Percentiles rank a stretch among this genome's conserved stretches.
Evolutionary conservation across 2,113 vertebrate species (phyloP).

Genomic region (Nematolebias whitei): DNA sequence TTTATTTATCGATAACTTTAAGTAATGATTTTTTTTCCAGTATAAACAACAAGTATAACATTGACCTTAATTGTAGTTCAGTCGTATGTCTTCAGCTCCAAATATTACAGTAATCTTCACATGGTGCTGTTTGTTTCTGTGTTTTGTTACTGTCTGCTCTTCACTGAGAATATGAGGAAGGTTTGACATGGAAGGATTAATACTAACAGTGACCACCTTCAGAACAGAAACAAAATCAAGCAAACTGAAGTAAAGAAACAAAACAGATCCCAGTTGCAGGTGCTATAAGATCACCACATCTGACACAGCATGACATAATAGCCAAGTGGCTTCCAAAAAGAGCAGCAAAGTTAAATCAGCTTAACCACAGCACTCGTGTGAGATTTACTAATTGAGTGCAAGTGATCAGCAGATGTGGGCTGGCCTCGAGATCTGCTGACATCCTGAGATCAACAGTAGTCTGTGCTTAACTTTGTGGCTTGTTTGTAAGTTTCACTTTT

Average conservation of each 20-base stretch:
- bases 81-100: not conserved
- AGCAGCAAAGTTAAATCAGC: not conserved
- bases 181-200: not conserved
- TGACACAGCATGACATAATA: not conserved
- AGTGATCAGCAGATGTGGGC: conserved; percentile 3
- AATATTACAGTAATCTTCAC: not conserved
- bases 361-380: not conserved
- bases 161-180: not conserved
- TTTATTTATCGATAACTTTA: no score
- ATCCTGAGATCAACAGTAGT: not conserved
- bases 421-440: not conserved
- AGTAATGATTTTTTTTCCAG: no score
- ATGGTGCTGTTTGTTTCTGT: not conserved
- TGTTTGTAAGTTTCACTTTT: not conserved
- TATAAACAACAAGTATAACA: not conserved
- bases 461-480: not conserved
- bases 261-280: not conserved
- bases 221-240: no score
- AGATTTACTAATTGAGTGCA: not conserved
- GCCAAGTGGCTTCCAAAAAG: not conserved
- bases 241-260: not conserved
- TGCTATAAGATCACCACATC: not conserved
- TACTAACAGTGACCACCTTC: not conserved
- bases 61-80: not conserved
- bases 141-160: not conserved